Base-by-base conservation (phyloP, 2,888 invertebrate genomes). In the Lepidocyrtinus sp. region DNA sequence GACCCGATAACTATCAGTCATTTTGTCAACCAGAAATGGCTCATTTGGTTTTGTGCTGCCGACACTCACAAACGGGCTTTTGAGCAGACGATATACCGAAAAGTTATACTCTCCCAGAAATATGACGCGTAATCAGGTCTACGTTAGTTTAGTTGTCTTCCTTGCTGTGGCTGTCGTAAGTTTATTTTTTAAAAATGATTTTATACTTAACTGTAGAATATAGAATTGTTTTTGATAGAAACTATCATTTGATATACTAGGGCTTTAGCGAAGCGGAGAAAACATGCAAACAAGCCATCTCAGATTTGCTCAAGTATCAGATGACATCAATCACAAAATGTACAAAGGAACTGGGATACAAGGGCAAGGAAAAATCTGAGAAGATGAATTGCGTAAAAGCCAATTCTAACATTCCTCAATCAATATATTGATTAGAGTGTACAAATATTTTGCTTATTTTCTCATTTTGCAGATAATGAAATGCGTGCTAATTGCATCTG, bases 361-460 rank as follows among this genome's bases (percentile, higher is more conserved):
- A 82, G 46, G 82, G 82, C 7, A 82, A 82, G 61, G 82, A 82
- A 36, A 82, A 82, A 65, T 65, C 80, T n/a, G 82, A 82, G 50
- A 82, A 82, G 63, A 82, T 82, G 82, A 82, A 82, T n/a, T n/a
- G n/a, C n/a, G n/a, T n/a, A n/a, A n/a, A n/a, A n/a, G 45, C 50
- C n/a, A 69, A 45, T 27, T 9, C 36, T n/a, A n/a, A n/a, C n/a
- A n/a, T n/a, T n/a, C n/a, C n/a, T n/a, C n/a, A n/a, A n/a, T n/a
- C n/a, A n/a, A n/a, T n/a, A n/a, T n/a, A n/a, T 21, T 17, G 25
- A 46, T 2, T 45, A 12, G 62, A 72, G 17, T 19, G 7, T 46
- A 9, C 5, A n/a, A 17, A 21, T 17, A 71, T 7, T 62, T 75
- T 1, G 2, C 17, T 24, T 74, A 27, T 64, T 73, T 22, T 64